These are phyloP conservation scores for Petrocephalus schoutedeni DNA, from an alignment of 2,797 vertebrate genomes.

Conservation along the genomic window DNA sequence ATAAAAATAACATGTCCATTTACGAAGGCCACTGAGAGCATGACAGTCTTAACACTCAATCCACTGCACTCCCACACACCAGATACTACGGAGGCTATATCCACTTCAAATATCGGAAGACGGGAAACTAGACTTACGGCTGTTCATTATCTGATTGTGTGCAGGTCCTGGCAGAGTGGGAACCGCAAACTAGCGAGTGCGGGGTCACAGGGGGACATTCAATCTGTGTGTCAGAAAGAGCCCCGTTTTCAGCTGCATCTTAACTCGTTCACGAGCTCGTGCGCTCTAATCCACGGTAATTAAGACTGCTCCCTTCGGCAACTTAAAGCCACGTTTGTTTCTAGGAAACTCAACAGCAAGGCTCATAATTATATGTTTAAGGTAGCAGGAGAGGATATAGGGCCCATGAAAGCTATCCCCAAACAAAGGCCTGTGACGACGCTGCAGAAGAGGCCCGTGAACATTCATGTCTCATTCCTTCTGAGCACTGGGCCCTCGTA, in stretches of 20 bases:
- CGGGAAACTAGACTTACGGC: neutral
- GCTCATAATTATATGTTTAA: neutral
- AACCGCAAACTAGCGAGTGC: neutral
- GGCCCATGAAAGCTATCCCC: neutral
- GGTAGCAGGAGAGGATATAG: neutral
- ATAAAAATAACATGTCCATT: neutral
- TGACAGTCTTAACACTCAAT: neutral
- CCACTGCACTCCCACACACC: constrained; percentile 5
- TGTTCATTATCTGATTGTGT: neutral
- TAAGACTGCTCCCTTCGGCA: neutral
- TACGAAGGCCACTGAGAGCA: neutral
- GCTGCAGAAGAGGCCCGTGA: neutral
- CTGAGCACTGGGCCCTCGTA: neutral
- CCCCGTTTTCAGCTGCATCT: neutral
- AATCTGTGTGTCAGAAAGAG: neutral
- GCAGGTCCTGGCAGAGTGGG: neutral
- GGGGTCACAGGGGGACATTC: neutral
- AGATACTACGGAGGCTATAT: neutral
- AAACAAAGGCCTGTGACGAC: neutral
- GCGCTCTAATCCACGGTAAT: neutral
- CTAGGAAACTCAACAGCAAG: neutral
- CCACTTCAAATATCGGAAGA: neutral
- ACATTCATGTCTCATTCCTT: neutral
- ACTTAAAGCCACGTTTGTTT: neutral
- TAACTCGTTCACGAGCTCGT: neutral